Base-by-base conservation (phyloP, 1,140 invertebrate species). In the Panonychus citri region DNA sequence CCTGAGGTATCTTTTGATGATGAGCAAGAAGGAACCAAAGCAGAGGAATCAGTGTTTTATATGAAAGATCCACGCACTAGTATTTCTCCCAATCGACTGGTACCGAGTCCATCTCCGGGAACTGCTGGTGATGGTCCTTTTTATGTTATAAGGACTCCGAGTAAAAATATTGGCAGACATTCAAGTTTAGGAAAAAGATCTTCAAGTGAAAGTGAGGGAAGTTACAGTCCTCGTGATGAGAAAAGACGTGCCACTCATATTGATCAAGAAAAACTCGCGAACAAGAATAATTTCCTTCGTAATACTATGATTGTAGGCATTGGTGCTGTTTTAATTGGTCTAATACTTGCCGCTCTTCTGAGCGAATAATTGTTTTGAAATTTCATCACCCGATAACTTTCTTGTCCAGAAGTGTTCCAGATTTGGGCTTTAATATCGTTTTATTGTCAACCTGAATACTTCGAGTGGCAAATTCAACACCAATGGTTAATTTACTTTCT, bases 401-500 rank as follows among this genome's bases (percentile, higher is more conserved):
- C 95, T 71, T 99, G 94, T n/a, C 94, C 95, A 34, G 34, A 27
- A 21, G 34, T 39, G n/a, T 39, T 15, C 52, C 52, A 53, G 17
- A 53, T 53, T 53, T 53, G 52, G n/a, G 52, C 52, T 53, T 53
- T 53, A 53, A 53, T 53, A n/a, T n/a, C 24, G 61, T 66, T 55
- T 69, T 66, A n/a, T 59, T 58, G 62, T 67, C 75, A 69, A 90
- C 87, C 77, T 90, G 85, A 80, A 95, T 94, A 78, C 88, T 94
- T 67, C 90, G 78, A 59, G 95, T 99, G 56, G 95, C 95, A 77
- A 99, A 99, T 75, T 99, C 95, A 60, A 99, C 95, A 60, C 95
- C 95, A 76, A 99, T 99, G 61, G 95, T 99, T 60, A 91, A 97
- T 76, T 99, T 99, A 64, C 90, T 96, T 77, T 99, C 95, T 74